phyloP scores from a whole-genome alignment of 2,888 invertebrate genomes.

The Cecidostiba fungosa region DNA sequence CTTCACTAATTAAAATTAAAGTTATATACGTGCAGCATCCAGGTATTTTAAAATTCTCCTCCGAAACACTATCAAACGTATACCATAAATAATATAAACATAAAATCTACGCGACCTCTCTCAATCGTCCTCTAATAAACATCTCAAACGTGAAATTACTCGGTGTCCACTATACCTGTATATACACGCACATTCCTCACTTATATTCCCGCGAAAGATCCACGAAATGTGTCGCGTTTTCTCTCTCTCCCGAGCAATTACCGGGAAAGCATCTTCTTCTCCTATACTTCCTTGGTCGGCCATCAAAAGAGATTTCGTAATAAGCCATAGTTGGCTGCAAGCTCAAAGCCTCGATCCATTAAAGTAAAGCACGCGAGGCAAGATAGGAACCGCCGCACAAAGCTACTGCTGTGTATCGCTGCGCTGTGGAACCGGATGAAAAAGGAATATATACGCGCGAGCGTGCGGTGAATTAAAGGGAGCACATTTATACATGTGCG shows the following conservation, averaged over 20 bases:
- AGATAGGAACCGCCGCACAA: background rate
- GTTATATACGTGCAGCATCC: too few species aligned
- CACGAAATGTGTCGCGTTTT: constrained; percentile 64
- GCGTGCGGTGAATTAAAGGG: background rate
- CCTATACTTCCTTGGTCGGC: background rate
- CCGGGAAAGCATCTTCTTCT: constrained; percentile 49
- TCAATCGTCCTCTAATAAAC: background rate
- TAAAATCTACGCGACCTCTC: background rate
- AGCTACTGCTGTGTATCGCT: background rate
- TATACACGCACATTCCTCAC: background rate
- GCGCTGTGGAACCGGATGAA: background rate
- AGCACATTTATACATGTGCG: background rate
- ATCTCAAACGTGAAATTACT: background rate
- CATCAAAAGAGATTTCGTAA: constrained; percentile 60
- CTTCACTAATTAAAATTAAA: too few species aligned
- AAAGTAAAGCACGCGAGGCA: constrained; percentile 28
- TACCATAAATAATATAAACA: too few species aligned
- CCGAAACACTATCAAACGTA: too few species aligned
- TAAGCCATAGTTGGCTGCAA: constrained; percentile 48
- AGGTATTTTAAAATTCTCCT: too few species aligned
- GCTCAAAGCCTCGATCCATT: constrained; percentile 56
- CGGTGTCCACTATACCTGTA: background rate
- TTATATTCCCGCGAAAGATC: constrained; percentile 50
- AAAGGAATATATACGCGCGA: background rate
- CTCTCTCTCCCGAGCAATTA: constrained; percentile 63